phyloP scores from a whole-genome alignment of 2,888 invertebrate species.

The Morpho helenor region DNA sequence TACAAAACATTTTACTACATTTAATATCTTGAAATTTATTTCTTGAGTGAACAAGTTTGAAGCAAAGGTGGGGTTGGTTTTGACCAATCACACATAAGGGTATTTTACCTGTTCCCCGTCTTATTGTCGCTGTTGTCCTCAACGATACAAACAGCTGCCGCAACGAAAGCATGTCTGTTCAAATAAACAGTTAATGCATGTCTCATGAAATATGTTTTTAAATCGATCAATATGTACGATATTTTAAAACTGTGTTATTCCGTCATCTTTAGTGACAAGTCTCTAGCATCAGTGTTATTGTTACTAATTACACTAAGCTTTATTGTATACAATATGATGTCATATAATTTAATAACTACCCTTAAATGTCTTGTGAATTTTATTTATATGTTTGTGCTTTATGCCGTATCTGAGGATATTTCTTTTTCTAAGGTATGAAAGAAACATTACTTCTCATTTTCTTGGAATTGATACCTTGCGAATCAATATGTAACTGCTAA shows the following conservation, averaged over 20 bases:
- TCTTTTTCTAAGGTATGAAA: slow-evolving; percentile 38
- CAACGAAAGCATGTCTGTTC: slow-evolving; percentile 8
- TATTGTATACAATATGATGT: slow-evolving; percentile 40
- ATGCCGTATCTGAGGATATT: slow-evolving; percentile 34
- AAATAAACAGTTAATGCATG: background rate
- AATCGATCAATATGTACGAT: slow-evolving; percentile 13
- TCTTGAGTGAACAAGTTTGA: background rate
- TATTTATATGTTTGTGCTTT: slow-evolving; percentile 37
- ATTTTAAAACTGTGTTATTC: slow-evolving; percentile 20
- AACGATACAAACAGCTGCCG: slow-evolving; percentile 25
- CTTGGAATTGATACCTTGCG: too few relatives aligned
- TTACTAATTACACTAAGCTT: slow-evolving; percentile 33
- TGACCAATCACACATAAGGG: slow-evolving; percentile 35
- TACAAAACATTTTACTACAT: background rate
- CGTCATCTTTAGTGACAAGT: slow-evolving; percentile 22
- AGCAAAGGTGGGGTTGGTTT: slow-evolving; percentile 13
- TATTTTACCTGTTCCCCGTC: slow-evolving; percentile 51
- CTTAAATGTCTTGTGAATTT: slow-evolving; percentile 42
- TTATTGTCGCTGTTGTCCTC: slow-evolving; percentile 12
- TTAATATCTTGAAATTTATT: background rate
- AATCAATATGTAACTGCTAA: too few relatives aligned
- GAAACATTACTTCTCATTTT: too few relatives aligned
- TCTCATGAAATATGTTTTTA: slow-evolving; percentile 6
- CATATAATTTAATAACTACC: slow-evolving; percentile 34
- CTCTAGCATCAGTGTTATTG: slow-evolving; percentile 37